Evolutionary conservation across 2,113 vertebrate genomes (phyloP).

Genomic region (Scatophagus argus): DNA sequence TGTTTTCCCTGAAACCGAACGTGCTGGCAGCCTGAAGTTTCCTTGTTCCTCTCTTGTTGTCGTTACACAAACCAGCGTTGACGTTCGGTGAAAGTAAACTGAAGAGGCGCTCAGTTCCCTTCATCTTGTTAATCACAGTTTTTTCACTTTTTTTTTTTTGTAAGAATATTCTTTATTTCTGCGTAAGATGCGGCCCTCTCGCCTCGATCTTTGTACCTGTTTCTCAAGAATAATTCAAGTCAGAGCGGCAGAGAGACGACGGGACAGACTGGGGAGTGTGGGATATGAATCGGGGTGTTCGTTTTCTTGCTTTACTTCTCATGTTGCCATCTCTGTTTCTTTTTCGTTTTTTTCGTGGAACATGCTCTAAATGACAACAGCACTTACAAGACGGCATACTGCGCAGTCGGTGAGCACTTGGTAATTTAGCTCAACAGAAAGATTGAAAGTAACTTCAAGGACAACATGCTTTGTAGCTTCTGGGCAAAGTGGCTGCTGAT

Average conservation of each 20-base stretch:
- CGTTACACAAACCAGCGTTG: constrained; percentile 68
- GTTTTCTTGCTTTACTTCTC: constrained; percentile 52
- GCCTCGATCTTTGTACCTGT: constrained; percentile 61
- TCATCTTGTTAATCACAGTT: constrained; percentile 61
- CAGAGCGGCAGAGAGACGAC: constrained; percentile 35
- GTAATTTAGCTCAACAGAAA: constrained; percentile 44
- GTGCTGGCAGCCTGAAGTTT: constrained; percentile 41
- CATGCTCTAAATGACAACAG: constrained; percentile 36
- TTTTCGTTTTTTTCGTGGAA: constrained; percentile 32
- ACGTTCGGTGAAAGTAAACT: constrained; percentile 60
- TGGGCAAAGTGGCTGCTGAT: constrained; percentile 43
- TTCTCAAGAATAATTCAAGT: constrained; percentile 50
- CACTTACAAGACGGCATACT: constrained; percentile 54
- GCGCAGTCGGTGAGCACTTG: constrained; percentile 47
- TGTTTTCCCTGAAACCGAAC: constrained; percentile 36
- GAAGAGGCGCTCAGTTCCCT: constrained; percentile 47
- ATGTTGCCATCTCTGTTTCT: constrained; percentile 38
- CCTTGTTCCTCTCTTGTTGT: constrained; percentile 56
- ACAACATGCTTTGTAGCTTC: constrained; percentile 29
- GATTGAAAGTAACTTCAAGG: constrained; percentile 39
- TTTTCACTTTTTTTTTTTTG: constrained; percentile 43
- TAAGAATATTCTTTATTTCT: constrained; percentile 64
- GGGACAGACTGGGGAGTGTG: constrained; percentile 23
- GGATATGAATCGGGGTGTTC: constrained; percentile 27
- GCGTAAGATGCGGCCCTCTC: constrained; percentile 49